Percentiles rank a stretch among this genome's conserved stretches.
Conservation (phyloP, 2,797 vertebrate species). For the Danio albolineatus region DNA sequence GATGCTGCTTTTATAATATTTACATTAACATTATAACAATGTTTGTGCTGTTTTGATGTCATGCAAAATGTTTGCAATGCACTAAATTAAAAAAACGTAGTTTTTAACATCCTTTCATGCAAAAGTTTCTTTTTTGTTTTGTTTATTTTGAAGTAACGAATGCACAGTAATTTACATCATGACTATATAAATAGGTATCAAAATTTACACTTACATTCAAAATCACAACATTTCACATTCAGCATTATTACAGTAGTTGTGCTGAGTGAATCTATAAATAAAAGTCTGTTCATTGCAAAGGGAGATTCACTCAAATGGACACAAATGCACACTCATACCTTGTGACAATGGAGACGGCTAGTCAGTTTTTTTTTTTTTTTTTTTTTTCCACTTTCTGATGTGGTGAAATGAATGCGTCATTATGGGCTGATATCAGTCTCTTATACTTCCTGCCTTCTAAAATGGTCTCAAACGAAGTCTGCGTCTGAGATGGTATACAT, state of each 20-base stretch:
- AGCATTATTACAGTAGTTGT: background rate
- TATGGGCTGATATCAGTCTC: conserved; percentile 80
- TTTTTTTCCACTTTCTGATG: conserved; percentile 80
- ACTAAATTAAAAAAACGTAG: background rate
- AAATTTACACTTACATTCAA: conserved; percentile 15
- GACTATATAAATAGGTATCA: conserved; percentile 31
- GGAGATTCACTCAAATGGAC: conserved; percentile 38
- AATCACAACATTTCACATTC: background rate
- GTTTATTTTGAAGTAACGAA: background rate
- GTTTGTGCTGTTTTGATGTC: background rate
- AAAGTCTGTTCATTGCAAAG: background rate
- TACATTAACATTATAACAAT: background rate
- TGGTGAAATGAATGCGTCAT: conserved; percentile 79
- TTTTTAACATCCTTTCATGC: conserved; percentile 18
- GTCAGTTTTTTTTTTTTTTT: conserved; percentile 67
- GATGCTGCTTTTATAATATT: background rate
- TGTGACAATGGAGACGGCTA: conserved; percentile 80
- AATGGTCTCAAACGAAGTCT: conserved; percentile 64
- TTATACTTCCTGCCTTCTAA: conserved; percentile 80
- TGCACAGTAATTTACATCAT: background rate
- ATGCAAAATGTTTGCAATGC: conserved; percentile 24
- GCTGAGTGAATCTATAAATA: background rate
- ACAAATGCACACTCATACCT: conserved; percentile 67
- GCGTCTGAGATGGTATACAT: conserved; percentile 44
- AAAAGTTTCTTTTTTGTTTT: background rate